A percentile compares a stretch with the other conserved stretches of the same genome.
Evolutionary conservation across 2,113 vertebrate species (phyloP).

Genomic region (Sprattus sprattus): DNA sequence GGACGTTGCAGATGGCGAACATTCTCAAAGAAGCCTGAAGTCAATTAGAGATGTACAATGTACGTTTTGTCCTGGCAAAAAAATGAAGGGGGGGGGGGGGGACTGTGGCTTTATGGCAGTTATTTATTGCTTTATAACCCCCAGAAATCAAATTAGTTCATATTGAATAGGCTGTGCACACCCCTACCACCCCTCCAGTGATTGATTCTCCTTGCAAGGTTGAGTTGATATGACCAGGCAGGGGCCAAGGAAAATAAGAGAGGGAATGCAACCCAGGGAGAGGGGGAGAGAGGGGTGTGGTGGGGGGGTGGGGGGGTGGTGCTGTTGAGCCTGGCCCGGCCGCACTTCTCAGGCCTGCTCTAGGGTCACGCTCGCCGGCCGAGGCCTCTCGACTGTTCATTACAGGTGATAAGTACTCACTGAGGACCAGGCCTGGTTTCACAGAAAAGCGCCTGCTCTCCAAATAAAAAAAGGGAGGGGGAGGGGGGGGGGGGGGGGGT

Average conservation of each 20-base stretch:
- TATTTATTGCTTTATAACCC: slow-evolving; percentile 73
- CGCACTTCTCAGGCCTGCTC: slow-evolving; percentile 27
- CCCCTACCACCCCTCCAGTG: slow-evolving; percentile 34
- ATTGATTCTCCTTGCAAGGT: slow-evolving; percentile 61
- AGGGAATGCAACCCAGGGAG: slow-evolving; percentile 28
- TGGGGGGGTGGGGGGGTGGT: neutral
- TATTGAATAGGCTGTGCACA: slow-evolving; percentile 54
- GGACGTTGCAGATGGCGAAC: slow-evolving; percentile 46
- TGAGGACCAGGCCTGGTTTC: slow-evolving; percentile 50
- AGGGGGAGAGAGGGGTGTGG: slow-evolving; percentile 11
- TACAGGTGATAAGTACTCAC: slow-evolving; percentile 68
- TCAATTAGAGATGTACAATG: slow-evolving; percentile 69
- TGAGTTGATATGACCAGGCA: slow-evolving; percentile 52
- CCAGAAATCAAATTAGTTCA: slow-evolving; percentile 72
- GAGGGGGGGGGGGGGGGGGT: neutral
- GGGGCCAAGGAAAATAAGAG: slow-evolving; percentile 64
- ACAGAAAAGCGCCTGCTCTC: slow-evolving; percentile 32
- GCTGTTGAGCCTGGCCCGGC: neutral
- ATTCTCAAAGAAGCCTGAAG: slow-evolving; percentile 59
- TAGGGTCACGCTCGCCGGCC: slow-evolving; percentile 35
- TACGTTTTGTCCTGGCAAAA: slow-evolving; percentile 57
- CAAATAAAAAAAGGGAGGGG: slow-evolving; percentile 37
- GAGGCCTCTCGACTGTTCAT: slow-evolving; percentile 55
- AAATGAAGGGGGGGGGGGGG: neutral
- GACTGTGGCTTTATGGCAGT: slow-evolving; percentile 64